Evolutionary conservation across 2,113 vertebrate species (phyloP).

Genomic region (Capreolus pygargus): DNA sequence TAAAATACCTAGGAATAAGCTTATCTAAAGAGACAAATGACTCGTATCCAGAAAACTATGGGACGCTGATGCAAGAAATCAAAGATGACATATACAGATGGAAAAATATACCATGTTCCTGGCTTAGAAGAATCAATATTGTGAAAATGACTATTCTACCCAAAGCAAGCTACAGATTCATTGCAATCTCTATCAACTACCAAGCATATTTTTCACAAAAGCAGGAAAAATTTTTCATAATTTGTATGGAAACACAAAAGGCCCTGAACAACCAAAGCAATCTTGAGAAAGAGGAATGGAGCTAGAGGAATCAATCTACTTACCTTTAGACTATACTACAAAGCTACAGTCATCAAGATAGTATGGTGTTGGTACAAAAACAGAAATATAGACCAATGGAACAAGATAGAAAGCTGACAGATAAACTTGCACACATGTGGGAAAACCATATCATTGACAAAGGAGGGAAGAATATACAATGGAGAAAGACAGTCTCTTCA

Average conservation of each 20-base stretch:
- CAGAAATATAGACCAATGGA: not conserved
- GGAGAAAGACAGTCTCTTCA: not conserved
- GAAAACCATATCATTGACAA: not conserved
- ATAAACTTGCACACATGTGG: fast-evolving
- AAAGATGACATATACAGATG: not conserved
- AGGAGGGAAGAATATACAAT: not conserved
- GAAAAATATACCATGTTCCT: not conserved
- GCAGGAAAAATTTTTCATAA: not conserved
- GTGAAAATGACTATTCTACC: not conserved
- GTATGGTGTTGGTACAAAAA: not conserved
- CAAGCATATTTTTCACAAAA: not conserved
- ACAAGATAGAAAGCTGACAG: not conserved
- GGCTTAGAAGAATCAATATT: not conserved
- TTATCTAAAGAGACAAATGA: not conserved
- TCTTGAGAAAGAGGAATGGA: not conserved
- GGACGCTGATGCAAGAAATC: not conserved
- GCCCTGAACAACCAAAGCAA: not conserved
- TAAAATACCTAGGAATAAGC: not conserved
- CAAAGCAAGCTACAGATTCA: not conserved
- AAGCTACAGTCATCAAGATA: not conserved
- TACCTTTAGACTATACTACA: not conserved
- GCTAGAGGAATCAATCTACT: not conserved
- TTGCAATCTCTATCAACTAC: not conserved
- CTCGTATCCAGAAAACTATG: not conserved
- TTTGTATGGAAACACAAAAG: not conserved